These are phyloP conservation scores for Paguma larvata DNA, from an alignment of 2,797 vertebrate genomes.

Conservation along the genomic window DNA sequence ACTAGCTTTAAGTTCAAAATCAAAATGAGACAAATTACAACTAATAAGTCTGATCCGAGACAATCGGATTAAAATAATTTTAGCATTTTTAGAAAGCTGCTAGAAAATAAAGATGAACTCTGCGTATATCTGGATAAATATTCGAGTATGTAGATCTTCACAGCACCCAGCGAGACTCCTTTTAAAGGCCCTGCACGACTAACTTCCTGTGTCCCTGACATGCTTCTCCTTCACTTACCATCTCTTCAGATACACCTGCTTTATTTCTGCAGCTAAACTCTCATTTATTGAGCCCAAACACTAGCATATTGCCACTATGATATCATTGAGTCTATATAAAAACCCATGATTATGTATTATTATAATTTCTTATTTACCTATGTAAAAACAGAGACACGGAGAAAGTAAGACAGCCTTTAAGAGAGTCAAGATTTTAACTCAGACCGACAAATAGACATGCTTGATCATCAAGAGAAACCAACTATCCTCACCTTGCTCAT, in stretches of 20 bases:
- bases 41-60: neutral
- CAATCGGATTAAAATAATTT: neutral
- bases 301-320: neutral
- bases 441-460: neutral
- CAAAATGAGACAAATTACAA: conserved; percentile 36
- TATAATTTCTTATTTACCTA: neutral
- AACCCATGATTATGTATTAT: neutral
- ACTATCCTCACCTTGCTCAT: neutral
- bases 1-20: neutral
- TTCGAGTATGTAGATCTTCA: neutral
- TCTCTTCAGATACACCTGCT: neutral
- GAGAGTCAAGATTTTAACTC: neutral
- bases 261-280: neutral
- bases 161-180: neutral
- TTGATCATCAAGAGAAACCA: neutral
- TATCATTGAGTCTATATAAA: neutral
- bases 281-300: neutral
- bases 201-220: neutral
- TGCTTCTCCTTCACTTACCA: neutral
- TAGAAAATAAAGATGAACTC: neutral
- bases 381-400: neutral
- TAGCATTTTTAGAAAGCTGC: neutral
- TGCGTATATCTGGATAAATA: neutral
- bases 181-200: neutral
- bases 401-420: neutral